Percentiles rank a stretch among this genome's conserved stretches.
Conservation (phyloP, 2,888 invertebrate species). For the Hymenopus coronatus region DNA sequence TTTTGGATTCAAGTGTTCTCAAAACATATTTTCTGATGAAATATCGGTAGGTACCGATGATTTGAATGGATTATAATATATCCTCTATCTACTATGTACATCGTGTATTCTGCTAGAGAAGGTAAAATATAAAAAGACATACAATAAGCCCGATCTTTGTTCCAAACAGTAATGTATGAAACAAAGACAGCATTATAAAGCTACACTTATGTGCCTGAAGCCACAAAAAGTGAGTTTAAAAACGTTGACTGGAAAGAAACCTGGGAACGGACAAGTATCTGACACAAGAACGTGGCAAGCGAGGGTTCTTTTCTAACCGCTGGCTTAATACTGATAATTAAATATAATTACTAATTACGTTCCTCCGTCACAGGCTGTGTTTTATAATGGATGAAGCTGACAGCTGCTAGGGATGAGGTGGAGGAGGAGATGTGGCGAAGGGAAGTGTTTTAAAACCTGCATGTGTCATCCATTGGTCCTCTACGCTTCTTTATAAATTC, state of each 20-base stretch:
- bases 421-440: not conserved
- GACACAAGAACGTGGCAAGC: not conserved
- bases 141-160: too few species aligned
- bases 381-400: slow-evolving; percentile 13
- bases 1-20: too few species aligned
- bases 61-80: too few species aligned
- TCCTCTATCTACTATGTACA: too few species aligned
- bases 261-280: not conserved
- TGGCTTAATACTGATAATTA: slow-evolving; percentile 21
- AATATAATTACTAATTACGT: slow-evolving; percentile 17
- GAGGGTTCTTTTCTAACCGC: slow-evolving; percentile 1
- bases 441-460: not conserved
- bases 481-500: not conserved
- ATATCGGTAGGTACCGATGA: too few species aligned
- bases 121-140: too few species aligned
- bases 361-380: not conserved
- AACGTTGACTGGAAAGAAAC: not conserved
- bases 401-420: not conserved
- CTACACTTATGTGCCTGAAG: not conserved
- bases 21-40: too few species aligned
- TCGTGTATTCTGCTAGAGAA: too few species aligned
- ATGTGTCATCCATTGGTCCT: not conserved
- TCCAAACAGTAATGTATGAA: too few species aligned
- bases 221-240: not conserved
- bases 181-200: not conserved